phyloP scores from a whole-genome alignment of 2,797 vertebrate species.

The Enteromius unitaeniatus region DNA sequence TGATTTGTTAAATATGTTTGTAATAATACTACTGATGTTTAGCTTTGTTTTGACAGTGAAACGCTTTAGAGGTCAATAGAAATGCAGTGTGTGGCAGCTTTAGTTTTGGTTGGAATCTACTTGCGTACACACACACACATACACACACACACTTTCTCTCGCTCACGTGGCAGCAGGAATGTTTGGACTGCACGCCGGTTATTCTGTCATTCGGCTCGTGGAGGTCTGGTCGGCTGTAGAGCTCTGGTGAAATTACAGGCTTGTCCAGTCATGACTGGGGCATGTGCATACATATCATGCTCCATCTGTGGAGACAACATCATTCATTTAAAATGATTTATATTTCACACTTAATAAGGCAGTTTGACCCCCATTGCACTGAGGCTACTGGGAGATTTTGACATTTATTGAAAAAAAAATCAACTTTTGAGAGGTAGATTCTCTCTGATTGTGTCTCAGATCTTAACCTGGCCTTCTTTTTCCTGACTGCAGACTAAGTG shows the following conservation, averaged over 20 bases:
- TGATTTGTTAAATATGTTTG: constrained; percentile 23
- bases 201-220: constrained; percentile 17
- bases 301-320: not conserved
- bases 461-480: constrained; percentile 6
- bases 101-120: not conserved
- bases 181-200: not conserved
- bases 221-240: constrained; percentile 10
- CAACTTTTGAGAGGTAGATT: not conserved
- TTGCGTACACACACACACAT: not conserved
- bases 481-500: constrained; percentile 21
- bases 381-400: not conserved
- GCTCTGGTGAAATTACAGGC: constrained; percentile 4
- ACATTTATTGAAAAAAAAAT: not conserved
- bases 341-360: not conserved
- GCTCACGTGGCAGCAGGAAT: constrained; percentile 16
- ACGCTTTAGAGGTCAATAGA: constrained; percentile 8
- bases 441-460: not conserved
- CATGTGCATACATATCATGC: constrained; percentile 18
- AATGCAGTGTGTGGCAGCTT: not conserved
- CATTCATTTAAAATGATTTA: not conserved
- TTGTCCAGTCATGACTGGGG: constrained; percentile 32
- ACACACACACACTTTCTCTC: not conserved
- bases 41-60: constrained; percentile 19
- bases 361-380: not conserved
- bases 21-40: not conserved